These are phyloP conservation scores for Lepidonotus clava DNA, from an alignment of 2,888 invertebrate species.

Conservation along the genomic window DNA sequence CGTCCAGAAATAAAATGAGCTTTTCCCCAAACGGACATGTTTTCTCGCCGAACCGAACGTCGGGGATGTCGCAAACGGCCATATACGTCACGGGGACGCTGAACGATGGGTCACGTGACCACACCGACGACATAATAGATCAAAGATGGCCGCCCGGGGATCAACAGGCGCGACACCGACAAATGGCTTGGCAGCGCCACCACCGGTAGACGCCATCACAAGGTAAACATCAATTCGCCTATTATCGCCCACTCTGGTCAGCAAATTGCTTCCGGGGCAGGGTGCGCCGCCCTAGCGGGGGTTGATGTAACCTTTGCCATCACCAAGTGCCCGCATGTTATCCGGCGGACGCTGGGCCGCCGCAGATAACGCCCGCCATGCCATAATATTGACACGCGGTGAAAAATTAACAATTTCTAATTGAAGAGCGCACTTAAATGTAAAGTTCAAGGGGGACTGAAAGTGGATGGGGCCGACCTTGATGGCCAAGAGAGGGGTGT, in stretches of 20 bases:
- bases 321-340: constrained; percentile 40
- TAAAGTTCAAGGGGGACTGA: constrained; percentile 37
- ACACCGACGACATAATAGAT: constrained; percentile 31
- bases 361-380: constrained; percentile 32
- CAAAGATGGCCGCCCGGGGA: constrained; percentile 46
- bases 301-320: constrained; percentile 53
- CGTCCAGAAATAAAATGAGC: constrained; percentile 36
- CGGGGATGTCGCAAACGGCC: constrained; percentile 24
- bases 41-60: constrained; percentile 1
- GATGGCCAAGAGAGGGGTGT: constrained; percentile 12
- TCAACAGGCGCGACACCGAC: constrained; percentile 53
- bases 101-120: constrained; percentile 47
- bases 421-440: constrained; percentile 54
- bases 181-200: background rate
- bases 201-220: constrained; percentile 22
- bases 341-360: constrained; percentile 44
- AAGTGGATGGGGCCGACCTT: background rate
- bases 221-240: constrained; percentile 53
- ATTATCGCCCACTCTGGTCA: constrained; percentile 39
- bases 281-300: constrained; percentile 14
- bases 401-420: constrained; percentile 58
- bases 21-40: constrained; percentile 46
- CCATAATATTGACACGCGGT: constrained; percentile 57
- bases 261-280: constrained; percentile 39
- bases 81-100: constrained; percentile 34